These are phyloP conservation scores for Tichodroma muraria DNA, from an alignment of 2,113 vertebrate genomes.

Conservation along the genomic window DNA sequence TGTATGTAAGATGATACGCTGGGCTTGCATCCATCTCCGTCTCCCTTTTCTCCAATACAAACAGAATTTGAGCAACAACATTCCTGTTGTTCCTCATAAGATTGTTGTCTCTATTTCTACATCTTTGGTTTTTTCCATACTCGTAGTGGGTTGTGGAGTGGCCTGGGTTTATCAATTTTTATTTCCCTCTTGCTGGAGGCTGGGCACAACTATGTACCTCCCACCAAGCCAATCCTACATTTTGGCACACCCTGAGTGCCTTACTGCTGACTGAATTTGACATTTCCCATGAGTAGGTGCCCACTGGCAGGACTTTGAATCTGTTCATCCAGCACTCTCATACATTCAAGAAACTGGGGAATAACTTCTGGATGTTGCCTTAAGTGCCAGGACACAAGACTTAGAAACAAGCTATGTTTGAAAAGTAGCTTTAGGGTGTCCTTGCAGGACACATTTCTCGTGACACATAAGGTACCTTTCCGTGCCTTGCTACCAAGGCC, in stretches of 20 bases:
- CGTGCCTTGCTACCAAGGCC: background rate
- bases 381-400: background rate
- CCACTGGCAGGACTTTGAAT: background rate
- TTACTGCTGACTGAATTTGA: background rate
- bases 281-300: background rate
- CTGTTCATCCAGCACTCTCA: background rate
- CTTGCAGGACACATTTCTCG: background rate
- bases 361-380: background rate
- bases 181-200: background rate
- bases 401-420: background rate
- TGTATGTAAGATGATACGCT: accelerated
- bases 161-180: background rate
- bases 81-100: background rate
- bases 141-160: too few relatives aligned
- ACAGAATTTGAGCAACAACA: background rate
- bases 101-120: background rate
- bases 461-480: background rate
- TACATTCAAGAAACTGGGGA: background rate
- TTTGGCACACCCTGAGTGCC: background rate
- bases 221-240: background rate
- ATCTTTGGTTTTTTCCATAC: background rate
- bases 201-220: background rate
- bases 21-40: background rate
- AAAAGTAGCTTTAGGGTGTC: background rate
- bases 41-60: background rate